A percentile compares a stretch with the other conserved stretches of the same genome.
Evolutionary conservation across 2,797 vertebrate species (phyloP).

Genomic region (Rachycentron canadum): DNA sequence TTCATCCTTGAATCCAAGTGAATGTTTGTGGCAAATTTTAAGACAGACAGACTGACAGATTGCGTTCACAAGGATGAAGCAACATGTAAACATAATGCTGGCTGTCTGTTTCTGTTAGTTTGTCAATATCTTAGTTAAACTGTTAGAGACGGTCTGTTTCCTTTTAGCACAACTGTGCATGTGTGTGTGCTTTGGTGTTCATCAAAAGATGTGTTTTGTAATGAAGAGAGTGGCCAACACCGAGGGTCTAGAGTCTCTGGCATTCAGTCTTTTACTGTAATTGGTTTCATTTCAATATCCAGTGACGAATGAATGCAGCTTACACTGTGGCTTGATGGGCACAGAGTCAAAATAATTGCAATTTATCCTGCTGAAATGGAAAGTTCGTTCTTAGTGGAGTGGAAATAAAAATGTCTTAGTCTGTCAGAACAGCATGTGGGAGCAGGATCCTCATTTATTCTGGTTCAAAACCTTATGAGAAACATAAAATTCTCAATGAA

Average conservation of each 20-base stretch:
- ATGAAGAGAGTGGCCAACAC: constrained; percentile 2
- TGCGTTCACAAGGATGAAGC: too few species aligned
- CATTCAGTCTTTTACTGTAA: constrained; percentile 18
- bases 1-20: too few species aligned
- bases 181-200: neutral
- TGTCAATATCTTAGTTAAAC: neutral
- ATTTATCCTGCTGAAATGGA: constrained; percentile 23
- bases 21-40: too few species aligned
- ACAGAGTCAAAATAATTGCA: constrained; percentile 10
- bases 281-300: constrained; percentile 21
- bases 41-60: too few species aligned
- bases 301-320: neutral
- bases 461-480: neutral
- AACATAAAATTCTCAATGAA: constrained; percentile 7
- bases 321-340: neutral
- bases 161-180: neutral
- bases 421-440: neutral
- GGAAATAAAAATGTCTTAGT: constrained; percentile 10
- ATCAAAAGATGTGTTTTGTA: constrained; percentile 10
- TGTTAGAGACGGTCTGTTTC: neutral
- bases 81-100: too few species aligned
- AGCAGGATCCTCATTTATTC: neutral
- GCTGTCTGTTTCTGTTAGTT: too few species aligned
- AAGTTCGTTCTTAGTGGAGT: neutral
- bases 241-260: constrained; percentile 8